Evolutionary conservation across 2,113 vertebrate species (phyloP), one percentile per base, ranked within the genome.

Genomic region (Glareola pratincola): DNA sequence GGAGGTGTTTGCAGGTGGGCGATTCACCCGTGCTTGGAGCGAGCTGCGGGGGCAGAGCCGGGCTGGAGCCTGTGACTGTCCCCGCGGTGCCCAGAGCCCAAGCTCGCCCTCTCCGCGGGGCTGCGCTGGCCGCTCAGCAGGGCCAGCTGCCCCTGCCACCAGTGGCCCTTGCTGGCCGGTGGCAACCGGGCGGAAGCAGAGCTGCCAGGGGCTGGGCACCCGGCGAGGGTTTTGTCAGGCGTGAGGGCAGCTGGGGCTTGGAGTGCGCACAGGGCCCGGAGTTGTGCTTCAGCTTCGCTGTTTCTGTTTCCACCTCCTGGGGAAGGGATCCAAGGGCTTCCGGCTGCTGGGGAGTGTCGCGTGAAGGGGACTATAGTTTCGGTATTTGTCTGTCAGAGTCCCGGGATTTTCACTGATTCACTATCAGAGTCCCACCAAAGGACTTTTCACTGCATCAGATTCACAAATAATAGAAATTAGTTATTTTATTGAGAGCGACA

Each of bases 141-240:
- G 15, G 72, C 51, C 4, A 2, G 10, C 6, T 36, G 22, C 56
- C 64, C 5, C 21, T 36, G 59, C 36, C 6, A 8, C 36, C 1
- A 0, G 53, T 51, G 37, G 71, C 47, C 76, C 36, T 59, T 32
- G 24, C 30, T 36, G 47, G 4, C 43, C 53, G 50, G 22, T 36
- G 48, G 37, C 60, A 50, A 11, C 27, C 0, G 1, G 0, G 1
- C 30, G 56, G 48, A n/a, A 39, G 18, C 26, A 4, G 13, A 17
- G 30, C n/a, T 26, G 34, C 30, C 47, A 36, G 36, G 8, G 20
- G 37, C 45, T 20, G 30, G 16, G 43, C 29, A 20, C 50, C 32
- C 2, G 0, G 13, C 3, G 1, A 26, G 37, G 37, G 17, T 12
- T 80, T 84, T 64, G 41, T 32, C 43, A 32, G 0, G 3, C 0